Base-by-base conservation (phyloP, 2,797 vertebrate genomes). In the Acropternis orthonyx region DNA sequence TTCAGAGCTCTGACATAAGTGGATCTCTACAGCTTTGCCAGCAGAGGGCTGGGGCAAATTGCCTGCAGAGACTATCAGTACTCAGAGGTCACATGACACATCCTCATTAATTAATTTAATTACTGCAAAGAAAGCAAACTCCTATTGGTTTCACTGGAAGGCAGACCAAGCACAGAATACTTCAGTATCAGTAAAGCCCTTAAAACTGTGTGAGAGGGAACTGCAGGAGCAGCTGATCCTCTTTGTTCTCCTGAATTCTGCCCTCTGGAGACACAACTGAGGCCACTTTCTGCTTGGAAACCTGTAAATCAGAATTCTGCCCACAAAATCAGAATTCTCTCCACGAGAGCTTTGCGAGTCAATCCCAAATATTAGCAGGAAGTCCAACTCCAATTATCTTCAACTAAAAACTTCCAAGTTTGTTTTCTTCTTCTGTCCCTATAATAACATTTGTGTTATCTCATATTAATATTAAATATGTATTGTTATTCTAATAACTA, bases 401-500 rank as follows among this genome's bases (percentile, higher is more conserved):
- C 22, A 52, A 48, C 30, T 14, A 43, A 14, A 68, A n/a, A 14
- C 14, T 83, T 65, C 61, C 43, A 51, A 66, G 11, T 85, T 85
- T 51, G 4, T 37, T 81, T 54, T 46, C 41, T 81, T 58, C 21
- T 69, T 28, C 49, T 73, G 15, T 65, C 61, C 51, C 43, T 46
- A 8, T 19, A 74, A 92, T 41, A 68, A 78, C 21, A 58, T 28
- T 85, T 67, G 41, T 84, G 32, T 86, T 94, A 88, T 87, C 86
- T 92, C 68, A 20, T 16, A 67, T 86, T 85, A 91, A 92, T 92
- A 90, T 93, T 87, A 79, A 84, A 63, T 73, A 76, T 5, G 51
- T 63, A 95, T 93, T 95, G 61, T 96, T 91, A 85, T 95, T 93
- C 72, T 95, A 93, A 94, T 96, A 95, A 56, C 77, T 95, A 90